Evolutionary conservation across 2,888 invertebrate species (phyloP).

Genomic region (Belgica antarctica): DNA sequence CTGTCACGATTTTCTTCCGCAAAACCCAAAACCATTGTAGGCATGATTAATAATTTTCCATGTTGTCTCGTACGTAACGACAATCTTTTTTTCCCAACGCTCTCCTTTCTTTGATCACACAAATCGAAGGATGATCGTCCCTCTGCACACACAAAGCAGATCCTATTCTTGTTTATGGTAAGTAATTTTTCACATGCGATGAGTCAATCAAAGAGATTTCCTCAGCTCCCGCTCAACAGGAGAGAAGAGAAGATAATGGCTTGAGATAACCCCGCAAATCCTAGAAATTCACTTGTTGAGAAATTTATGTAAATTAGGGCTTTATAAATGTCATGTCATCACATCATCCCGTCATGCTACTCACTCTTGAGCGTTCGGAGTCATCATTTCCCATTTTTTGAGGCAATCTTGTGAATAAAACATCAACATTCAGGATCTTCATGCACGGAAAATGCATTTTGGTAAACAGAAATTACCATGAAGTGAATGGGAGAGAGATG

Average conservation of each 20-base stretch:
- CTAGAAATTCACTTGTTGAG: constrained; percentile 21
- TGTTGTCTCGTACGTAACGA: constrained; percentile 5
- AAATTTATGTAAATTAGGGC: constrained; percentile 19
- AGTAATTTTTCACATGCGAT: constrained; percentile 33
- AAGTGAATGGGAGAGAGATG: too few species aligned
- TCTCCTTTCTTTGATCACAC: too few species aligned
- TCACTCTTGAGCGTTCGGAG: not conserved
- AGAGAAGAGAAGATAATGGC: not conserved
- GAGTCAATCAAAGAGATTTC: constrained; percentile 36
- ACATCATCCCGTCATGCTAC: not conserved
- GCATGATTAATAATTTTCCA: constrained; percentile 28
- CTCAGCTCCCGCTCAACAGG: not conserved
- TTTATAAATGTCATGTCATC: constrained; percentile 12
- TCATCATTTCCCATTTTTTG: not conserved
- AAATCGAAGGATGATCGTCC: too few species aligned
- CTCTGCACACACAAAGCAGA: not conserved
- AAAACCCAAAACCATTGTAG: not conserved
- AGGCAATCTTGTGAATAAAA: constrained; percentile 19
- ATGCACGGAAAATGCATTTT: constrained; percentile 21
- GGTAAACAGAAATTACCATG: not conserved
- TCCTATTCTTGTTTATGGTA: constrained; percentile 24
- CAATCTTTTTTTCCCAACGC: not conserved
- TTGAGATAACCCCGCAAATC: not conserved
- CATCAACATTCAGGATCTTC: not conserved
- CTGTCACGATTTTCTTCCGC: too few species aligned